Evolutionary conservation across 2,113 vertebrate species (phyloP).

Genomic region (Scopus umbretta): DNA sequence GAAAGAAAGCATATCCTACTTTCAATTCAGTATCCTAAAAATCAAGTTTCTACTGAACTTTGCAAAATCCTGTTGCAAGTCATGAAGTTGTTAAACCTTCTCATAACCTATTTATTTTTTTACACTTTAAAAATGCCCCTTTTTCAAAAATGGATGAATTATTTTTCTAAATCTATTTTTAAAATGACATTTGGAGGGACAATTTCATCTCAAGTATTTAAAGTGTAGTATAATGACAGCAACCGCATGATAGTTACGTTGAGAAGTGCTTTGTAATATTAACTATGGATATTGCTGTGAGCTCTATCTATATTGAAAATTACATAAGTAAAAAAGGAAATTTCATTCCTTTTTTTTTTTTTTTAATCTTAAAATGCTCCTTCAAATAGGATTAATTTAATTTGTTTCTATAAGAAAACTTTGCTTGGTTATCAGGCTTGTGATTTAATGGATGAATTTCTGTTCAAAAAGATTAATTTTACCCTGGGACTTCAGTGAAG

Average conservation of each 20-base stretch:
- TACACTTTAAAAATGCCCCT: neutral
- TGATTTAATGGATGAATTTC: neutral
- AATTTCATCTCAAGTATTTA: conserved; percentile 2
- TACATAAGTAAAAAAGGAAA: neutral
- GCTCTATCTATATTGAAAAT: neutral
- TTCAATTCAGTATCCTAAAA: neutral
- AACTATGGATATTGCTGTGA: neutral
- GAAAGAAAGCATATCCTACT: neutral
- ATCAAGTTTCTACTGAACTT: neutral
- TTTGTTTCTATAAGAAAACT: conserved; percentile 6
- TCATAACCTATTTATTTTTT: neutral
- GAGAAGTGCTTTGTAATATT: neutral
- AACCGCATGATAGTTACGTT: neutral
- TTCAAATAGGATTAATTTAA: neutral
- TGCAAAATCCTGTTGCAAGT: neutral
- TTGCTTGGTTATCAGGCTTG: neutral
- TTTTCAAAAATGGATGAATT: neutral
- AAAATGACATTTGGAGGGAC: neutral
- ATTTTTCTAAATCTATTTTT: neutral
- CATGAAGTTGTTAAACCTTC: neutral
- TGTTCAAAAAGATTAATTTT: conserved; percentile 18
- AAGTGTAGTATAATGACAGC: neutral
- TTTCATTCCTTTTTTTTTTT: neutral
- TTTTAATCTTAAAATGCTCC: neutral
- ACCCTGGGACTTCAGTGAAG: neutral